Conservation (phyloP, 2,113 vertebrate species). For the Galeopterus variegatus region DNA sequence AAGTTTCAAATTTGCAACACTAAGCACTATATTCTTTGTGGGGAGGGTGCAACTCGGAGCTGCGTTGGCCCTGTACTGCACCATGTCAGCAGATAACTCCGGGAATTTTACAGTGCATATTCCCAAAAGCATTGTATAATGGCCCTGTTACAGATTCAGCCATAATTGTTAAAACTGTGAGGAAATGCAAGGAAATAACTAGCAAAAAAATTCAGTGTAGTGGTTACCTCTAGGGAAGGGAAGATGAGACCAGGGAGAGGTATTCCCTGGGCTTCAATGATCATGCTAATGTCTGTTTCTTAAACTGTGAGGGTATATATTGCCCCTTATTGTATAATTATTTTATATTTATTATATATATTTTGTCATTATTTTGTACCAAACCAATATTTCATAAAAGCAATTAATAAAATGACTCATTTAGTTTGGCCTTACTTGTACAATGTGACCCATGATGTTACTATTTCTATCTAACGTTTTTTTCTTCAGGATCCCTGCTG, state of each 20-base stretch:
- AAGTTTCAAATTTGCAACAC: not conserved
- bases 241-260: not conserved
- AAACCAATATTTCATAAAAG: not conserved
- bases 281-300: not conserved
- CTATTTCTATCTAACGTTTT: not conserved
- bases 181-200: not conserved
- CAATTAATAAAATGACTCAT: not conserved
- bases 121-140: not conserved
- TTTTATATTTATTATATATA: not conserved
- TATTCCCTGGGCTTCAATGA: not conserved
- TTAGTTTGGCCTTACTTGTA: not conserved
- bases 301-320: not conserved
- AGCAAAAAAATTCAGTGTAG: not conserved
- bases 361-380: not conserved
- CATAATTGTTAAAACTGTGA: not conserved
- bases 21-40: not conserved
- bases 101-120: accelerated
- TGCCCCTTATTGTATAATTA: not conserved
- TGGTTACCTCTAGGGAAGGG: not conserved
- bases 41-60: not conserved
- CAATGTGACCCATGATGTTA: not conserved
- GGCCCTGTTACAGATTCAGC: not conserved
- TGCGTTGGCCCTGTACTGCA: accelerated
- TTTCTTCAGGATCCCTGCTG: not conserved
- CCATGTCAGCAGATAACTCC: not conserved